Evolutionary conservation across 2,888 invertebrate species (phyloP).

Genomic region (Nephrotoma guestfalica): DNA sequence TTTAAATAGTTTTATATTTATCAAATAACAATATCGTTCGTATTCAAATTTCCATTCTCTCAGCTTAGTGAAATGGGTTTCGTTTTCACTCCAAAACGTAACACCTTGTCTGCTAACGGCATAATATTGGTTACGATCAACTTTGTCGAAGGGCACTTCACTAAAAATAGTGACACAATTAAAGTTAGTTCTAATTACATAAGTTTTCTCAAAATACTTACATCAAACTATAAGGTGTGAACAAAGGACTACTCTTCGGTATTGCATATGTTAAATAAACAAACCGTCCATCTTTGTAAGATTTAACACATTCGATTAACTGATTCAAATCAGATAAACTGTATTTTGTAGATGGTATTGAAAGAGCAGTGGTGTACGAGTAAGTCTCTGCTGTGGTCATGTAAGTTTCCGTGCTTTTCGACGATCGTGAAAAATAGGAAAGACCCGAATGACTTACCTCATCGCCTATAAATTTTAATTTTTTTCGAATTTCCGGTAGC

Average conservation of each 20-base stretch:
- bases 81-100: conserved; percentile 54
- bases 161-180: conserved; percentile 31
- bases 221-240: conserved; percentile 61
- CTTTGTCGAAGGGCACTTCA: conserved; percentile 54
- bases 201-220: conserved; percentile 26
- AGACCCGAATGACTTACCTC: background rate
- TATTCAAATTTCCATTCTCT: conserved; percentile 73
- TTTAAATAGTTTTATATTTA: conserved; percentile 53
- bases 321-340: background rate
- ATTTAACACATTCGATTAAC: conserved; percentile 26
- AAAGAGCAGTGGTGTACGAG: background rate
- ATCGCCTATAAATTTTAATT: background rate
- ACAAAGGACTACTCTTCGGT: conserved; percentile 53
- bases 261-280: conserved; percentile 64
- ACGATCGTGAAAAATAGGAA: background rate
- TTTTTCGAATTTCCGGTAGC: background rate
- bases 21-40: conserved; percentile 60
- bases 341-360: background rate
- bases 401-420: background rate
- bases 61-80: conserved; percentile 64
- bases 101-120: conserved; percentile 75
- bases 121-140: conserved; percentile 56
- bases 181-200: background rate
- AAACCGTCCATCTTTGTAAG: conserved; percentile 45
- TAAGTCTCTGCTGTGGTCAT: background rate